These are phyloP conservation scores for Aphodius sticticus DNA, from an alignment of 2,888 invertebrate species.

Conservation along the genomic window DNA sequence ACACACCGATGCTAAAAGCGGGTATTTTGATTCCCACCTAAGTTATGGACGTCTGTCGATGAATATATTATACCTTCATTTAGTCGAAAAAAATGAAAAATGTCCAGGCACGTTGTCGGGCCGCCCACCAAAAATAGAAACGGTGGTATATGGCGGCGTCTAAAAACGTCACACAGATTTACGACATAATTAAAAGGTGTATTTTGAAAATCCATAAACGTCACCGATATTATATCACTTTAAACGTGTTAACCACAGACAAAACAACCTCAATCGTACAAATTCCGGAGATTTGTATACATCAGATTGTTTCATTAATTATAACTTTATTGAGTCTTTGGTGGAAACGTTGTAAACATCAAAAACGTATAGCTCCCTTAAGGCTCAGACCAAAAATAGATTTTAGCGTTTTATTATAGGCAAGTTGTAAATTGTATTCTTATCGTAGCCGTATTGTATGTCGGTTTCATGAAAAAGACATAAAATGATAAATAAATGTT, in stretches of 20 bases:
- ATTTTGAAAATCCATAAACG: slow-evolving; percentile 4
- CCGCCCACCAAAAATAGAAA: not conserved
- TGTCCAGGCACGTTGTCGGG: not conserved
- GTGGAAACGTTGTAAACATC: not conserved
- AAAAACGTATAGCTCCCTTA: too few relatives aligned
- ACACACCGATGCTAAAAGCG: not conserved
- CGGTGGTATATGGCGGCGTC: not conserved
- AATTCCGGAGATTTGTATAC: not conserved
- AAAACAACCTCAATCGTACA: not conserved
- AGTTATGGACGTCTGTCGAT: slow-evolving; percentile 4
- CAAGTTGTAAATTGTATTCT: too few relatives aligned
- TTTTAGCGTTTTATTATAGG: too few relatives aligned
- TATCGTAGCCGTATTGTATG: too few relatives aligned
- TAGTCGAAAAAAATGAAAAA: not conserved
- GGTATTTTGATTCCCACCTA: not conserved
- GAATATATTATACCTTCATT: not conserved
- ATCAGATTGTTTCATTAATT: not conserved
- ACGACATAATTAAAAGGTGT: slow-evolving; percentile 4
- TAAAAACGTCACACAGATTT: not conserved
- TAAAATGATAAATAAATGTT: too few relatives aligned
- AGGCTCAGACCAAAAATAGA: too few relatives aligned
- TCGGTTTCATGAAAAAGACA: too few relatives aligned
- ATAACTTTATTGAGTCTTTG: not conserved
- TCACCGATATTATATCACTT: not conserved
- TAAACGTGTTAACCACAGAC: not conserved